phyloP scores from a whole-genome alignment of 2,797 vertebrate genomes.

The Hippopotamyrus pictus region DNA sequence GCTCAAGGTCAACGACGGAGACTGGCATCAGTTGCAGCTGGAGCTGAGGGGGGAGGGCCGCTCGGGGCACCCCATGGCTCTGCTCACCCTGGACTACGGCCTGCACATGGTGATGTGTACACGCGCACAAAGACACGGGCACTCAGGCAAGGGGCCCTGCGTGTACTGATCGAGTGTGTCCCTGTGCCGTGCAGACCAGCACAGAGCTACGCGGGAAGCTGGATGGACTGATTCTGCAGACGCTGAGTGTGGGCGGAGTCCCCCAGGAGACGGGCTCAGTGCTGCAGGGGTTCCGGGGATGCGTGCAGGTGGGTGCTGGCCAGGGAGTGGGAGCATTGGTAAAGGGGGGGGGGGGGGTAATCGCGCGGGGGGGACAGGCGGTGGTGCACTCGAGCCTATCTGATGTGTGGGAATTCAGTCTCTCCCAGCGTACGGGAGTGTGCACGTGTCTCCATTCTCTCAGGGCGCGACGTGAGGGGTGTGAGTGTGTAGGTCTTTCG shows the following conservation, averaged over 20 bases:
- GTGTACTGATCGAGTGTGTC: neutral
- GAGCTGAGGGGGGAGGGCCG: constrained; percentile 58
- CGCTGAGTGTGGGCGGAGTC: constrained; percentile 74
- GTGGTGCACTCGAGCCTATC: neutral
- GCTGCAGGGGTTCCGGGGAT: constrained; percentile 79
- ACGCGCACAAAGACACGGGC: too few relatives aligned
- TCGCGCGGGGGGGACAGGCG: neutral
- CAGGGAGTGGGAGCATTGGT: neutral
- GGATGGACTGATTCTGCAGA: constrained; percentile 69
- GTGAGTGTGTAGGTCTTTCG: neutral
- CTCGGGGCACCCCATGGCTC: constrained; percentile 48
- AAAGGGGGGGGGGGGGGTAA: neutral
- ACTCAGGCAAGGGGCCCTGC: too few relatives aligned
- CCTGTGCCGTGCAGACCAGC: constrained; percentile 50
- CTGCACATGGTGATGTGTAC: constrained; percentile 66
- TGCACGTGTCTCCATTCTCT: neutral
- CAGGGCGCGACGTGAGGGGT: neutral
- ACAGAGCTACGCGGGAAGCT: constrained; percentile 73
- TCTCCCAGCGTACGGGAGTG: neutral
- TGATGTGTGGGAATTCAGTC: neutral
- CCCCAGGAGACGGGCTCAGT: constrained; percentile 56
- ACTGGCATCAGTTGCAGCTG: constrained; percentile 83
- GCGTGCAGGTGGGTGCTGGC: constrained; percentile 71
- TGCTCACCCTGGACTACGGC: constrained; percentile 75
- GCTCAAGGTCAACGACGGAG: constrained; percentile 76